Conservation (phyloP, 2,888 invertebrate genomes). For the Galeopsomyia nigrocyanea region DNA sequence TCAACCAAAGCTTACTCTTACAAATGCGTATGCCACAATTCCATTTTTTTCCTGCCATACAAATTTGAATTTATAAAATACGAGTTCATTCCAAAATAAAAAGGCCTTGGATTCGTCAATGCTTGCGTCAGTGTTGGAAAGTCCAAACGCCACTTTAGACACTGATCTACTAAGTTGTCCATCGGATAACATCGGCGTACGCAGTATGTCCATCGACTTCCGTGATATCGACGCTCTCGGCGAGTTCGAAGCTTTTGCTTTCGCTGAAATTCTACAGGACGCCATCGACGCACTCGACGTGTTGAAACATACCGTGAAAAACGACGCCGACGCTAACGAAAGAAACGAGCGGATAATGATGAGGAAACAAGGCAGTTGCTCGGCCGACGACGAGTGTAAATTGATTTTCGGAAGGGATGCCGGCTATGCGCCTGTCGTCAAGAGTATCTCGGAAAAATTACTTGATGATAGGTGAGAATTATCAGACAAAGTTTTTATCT, state of each 20-base stretch:
- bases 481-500: background rate
- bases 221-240: conserved; percentile 22
- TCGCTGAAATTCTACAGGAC: conserved; percentile 53
- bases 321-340: background rate
- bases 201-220: conserved; percentile 50
- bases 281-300: conserved; percentile 51
- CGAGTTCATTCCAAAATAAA: background rate
- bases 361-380: background rate
- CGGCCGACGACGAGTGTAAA: conserved; percentile 7
- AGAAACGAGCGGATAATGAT: background rate
- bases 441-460: conserved; percentile 53
- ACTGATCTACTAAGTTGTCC: background rate
- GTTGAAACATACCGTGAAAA: conserved; percentile 49
- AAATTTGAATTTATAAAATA: background rate
- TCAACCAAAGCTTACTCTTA: background rate
- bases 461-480: conserved; percentile 55
- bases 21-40: conserved; percentile 14
- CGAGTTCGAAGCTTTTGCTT: conserved; percentile 50
- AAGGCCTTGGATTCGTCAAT: background rate
- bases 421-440: conserved; percentile 49
- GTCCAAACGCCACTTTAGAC: no score
- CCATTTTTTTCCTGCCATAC: background rate
- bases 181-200: conserved; percentile 53
- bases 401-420: conserved; percentile 52
- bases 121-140: background rate